Evolutionary conservation across 2,797 vertebrate species (phyloP), one percentile per base, ranked within the genome.

Genomic region (Telmatherina bonti): DNA sequence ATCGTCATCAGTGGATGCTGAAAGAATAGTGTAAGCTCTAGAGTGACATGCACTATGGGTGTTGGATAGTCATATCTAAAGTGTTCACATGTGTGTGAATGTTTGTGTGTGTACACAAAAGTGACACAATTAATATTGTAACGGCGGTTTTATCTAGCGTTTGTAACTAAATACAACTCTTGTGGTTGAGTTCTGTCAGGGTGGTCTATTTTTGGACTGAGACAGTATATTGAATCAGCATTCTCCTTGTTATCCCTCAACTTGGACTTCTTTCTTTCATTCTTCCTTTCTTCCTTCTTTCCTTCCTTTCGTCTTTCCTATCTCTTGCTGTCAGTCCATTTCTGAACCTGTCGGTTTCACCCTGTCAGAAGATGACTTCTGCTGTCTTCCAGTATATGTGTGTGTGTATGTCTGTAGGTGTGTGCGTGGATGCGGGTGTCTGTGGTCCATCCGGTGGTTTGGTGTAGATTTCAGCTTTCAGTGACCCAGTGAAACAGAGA

Each of bases 391-490:
- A 47, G 63, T 72, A 45, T 70, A 47, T 36, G 57, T 67, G 67
- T 72, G 10, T 65, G 53, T n/a, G 47, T 65, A 56, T 56, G 62
- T 29, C 26, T 24, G 53, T 45, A 51, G 22, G 55, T 43, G 70
- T 27, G 36, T 61, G 67, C 30, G 13, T 36, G n/a, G n/a, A 36
- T 9, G 5, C 1, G 0, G 47, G 9, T 38, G 86, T 90, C 84
- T 88, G 82, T 78, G 76, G 82, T 81, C 72, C 81, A 87, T 88
- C 83, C 82, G 83, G 83, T 76, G 57, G 70, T 76, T 72, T 63
- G 79, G 87, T 90, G 53, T 90, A 29, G 26, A 72, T 90, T 88
- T 85, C 89, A 86, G 84, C 67, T 65, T 74, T 81, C 68, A 67
- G 69, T 74, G 70, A 81, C 72, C 65, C 58, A 61, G 59, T 20